Conservation (phyloP, 2,888 invertebrate genomes). For the Rhamnusium bicolor region DNA sequence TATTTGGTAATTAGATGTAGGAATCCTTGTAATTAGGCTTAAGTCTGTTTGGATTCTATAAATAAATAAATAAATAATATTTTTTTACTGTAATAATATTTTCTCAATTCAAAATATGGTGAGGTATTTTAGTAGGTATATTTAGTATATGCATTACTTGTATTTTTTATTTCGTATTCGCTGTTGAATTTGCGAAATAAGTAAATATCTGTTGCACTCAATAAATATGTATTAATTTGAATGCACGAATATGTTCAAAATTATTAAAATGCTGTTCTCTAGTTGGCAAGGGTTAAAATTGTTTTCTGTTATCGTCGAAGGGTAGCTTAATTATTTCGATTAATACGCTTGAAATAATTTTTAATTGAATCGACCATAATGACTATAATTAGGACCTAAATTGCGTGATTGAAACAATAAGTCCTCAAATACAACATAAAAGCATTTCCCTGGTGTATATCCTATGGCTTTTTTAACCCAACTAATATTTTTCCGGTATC, state of each 20-base stretch:
- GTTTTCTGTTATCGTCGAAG: conserved; percentile 46
- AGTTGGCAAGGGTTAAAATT: conserved; percentile 41
- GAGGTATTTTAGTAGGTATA: too few relatives aligned
- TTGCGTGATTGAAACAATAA: conserved; percentile 63
- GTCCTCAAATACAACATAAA: conserved; percentile 60
- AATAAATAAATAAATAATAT: too few relatives aligned
- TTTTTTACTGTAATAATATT: too few relatives aligned
- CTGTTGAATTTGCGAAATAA: too few relatives aligned
- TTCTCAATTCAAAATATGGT: too few relatives aligned
- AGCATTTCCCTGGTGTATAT: conserved; percentile 61
- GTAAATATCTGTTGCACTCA: too few relatives aligned
- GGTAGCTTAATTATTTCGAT: conserved; percentile 50
- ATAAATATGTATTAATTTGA: too few relatives aligned
- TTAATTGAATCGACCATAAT: conserved; percentile 64
- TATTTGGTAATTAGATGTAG: too few relatives aligned
- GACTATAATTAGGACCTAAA: conserved; percentile 62
- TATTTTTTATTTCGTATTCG: too few relatives aligned
- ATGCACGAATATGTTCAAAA: background rate
- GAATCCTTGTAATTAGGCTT: too few relatives aligned
- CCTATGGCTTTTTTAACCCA: conserved; percentile 58
- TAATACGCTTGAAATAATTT: conserved; percentile 57
- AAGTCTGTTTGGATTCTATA: too few relatives aligned
- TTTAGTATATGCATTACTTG: too few relatives aligned
- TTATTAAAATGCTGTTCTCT: conserved; percentile 30
- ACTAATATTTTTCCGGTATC: conserved; percentile 58